Percentiles rank a stretch among this genome's conserved stretches.
These are phyloP conservation scores for Rhinoraja longicauda DNA, from an alignment of 2,797 vertebrate species.

Conservation along the genomic window DNA sequence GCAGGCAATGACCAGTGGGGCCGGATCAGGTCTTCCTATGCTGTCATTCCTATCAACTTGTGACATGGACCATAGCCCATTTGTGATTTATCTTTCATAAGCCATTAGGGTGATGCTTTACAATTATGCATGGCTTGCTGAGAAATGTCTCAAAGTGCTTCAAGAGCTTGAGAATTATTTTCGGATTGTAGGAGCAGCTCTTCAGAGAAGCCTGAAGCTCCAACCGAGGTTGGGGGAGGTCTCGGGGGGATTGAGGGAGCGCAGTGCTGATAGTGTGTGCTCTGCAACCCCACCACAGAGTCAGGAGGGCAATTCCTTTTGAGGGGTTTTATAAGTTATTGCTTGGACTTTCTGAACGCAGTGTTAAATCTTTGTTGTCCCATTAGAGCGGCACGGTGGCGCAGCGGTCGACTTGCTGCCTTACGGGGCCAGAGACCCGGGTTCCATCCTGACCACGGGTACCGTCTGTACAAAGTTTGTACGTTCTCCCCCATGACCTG, in stretches of 20 bases:
- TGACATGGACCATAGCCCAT: not conserved
- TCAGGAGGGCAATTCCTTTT: not conserved
- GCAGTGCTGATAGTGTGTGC: not conserved
- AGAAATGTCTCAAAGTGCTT: not conserved
- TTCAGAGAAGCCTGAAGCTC: not conserved
- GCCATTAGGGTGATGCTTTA: not conserved
- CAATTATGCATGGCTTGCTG: not conserved
- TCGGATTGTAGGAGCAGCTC: not conserved
- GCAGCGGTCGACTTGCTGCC: not conserved
- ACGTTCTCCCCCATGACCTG: no score
- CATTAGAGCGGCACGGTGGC: not conserved
- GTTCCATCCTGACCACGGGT: not conserved
- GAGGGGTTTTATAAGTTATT: not conserved
- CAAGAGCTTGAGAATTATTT: not conserved
- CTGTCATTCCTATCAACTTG: not conserved
- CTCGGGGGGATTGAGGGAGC: not conserved
- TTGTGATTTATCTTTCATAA: not conserved
- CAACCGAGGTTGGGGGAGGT: not conserved
- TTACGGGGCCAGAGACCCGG: not conserved
- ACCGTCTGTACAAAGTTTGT: no score
- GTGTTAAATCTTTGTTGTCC: not conserved
- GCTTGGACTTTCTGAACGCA: not conserved
- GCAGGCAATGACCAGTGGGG: not conserved
- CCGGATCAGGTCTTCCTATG: not conserved
- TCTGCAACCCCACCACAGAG: not conserved